Percentiles rank a stretch among this genome's conserved stretches.
phyloP scores from a whole-genome alignment of 2,888 invertebrate species.

The Branchellion lobata region DNA sequence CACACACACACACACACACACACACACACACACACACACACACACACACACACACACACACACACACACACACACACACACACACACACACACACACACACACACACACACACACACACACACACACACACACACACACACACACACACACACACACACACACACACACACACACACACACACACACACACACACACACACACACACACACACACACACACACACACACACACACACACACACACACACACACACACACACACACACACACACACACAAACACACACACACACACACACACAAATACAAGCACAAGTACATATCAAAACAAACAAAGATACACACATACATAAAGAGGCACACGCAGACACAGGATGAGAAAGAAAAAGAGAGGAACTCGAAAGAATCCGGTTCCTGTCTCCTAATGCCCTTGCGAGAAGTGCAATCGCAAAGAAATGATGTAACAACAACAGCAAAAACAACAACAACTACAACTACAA shows the following conservation, averaged over 20 bases:
- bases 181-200: constrained; percentile 37
- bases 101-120: constrained; percentile 16
- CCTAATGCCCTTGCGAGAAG: no score
- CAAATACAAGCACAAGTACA: not conserved
- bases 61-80: constrained; percentile 28
- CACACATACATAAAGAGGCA: not conserved
- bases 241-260: constrained; percentile 7
- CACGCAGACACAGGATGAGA: not conserved
- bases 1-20: constrained; percentile 42
- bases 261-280: constrained; percentile 25
- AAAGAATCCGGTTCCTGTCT: no score
- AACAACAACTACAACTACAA: no score
- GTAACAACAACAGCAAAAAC: no score
- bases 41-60: constrained; percentile 34
- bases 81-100: constrained; percentile 37
- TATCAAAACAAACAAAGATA: not conserved
- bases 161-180: constrained; percentile 28
- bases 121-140: constrained; percentile 42
- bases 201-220: constrained; percentile 28
- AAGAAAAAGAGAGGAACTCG: no score
- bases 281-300: not conserved
- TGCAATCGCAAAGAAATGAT: no score
- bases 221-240: not conserved
- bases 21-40: constrained; percentile 27
- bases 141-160: constrained; percentile 32